Base-by-base conservation (phyloP, 2,888 invertebrate genomes). In the Oasisia sp. region DNA sequence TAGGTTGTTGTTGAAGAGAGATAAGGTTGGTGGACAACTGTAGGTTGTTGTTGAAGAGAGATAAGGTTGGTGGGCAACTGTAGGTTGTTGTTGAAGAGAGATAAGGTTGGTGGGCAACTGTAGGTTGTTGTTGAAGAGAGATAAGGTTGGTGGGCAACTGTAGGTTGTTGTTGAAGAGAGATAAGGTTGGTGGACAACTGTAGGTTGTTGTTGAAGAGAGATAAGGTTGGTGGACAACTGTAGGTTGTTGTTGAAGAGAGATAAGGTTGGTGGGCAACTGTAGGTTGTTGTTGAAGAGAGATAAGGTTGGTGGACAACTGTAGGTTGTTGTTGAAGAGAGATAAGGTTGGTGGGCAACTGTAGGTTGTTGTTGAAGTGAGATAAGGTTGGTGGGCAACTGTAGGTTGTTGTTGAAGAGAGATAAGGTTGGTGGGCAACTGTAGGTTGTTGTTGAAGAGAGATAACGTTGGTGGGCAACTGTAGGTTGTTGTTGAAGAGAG, bases 1-100 rank as follows among this genome's bases (percentile, higher is more conserved):
- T 14, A 50, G 9, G 9, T 50, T 0, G 50, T 38, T 38, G 2
- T 98, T 98, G 95, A 97, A 97, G 5, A 97, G 97, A 95, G 99
- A 99, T 96, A 94, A 94, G 94, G 98, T 98, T 96, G 45, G 92
- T 89, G 27, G 58, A 27, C 3, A 19, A 14, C 50, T 50, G 14
- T 14, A 50, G 9, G 9, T 50, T 0, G 50, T 38, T 38, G 2
- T 98, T 98, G 95, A 97, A 97, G 5, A 97, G 97, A 95, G 99
- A 99, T 96, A 94, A 94, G 94, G 98, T 98, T 96, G 45, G 92
- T 89, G 27, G 58, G 27, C 3, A 19, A 14, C 50, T 50, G 14
- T 14, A 50, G 9, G 9, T 50, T 0, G 50, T 38, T 38, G 2
- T 98, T 98, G 95, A 97, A 97, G 5, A 97, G 97, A 95, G 99